Evolutionary conservation across 1,140 invertebrate species (phyloP), one percentile per base, ranked within the genome.

Genomic region (Sipha flava): DNA sequence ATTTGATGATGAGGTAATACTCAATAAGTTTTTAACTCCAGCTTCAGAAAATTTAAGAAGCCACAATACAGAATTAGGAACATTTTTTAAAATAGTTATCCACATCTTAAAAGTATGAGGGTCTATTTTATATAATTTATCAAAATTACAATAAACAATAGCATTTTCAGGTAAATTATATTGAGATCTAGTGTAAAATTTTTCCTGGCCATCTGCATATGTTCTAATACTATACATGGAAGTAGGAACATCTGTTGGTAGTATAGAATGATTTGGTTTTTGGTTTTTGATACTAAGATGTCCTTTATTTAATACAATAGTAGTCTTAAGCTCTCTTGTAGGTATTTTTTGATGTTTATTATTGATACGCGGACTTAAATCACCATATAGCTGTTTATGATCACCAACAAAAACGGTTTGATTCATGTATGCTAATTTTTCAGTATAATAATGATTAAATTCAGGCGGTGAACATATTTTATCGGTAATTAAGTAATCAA

Each of bases 401-500:
- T 99, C 98, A 1, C 98, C 98, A 84, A 99, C 92, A 85, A 99
- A 99, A 86, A 98, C 99, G 16, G 98, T 99, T 84, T 96, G 90
- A 2, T 96, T 95, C 96, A 99, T 99, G 84, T 94, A 98, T 0
- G 96, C 97, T 75, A 99, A 88, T 86, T 99, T 99, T 86, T 99
- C 98, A 83, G 94, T 97, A 86, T 99, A 99, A 84, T 98, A 95
- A 81, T 86, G 86, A n/a, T 91, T 91, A 31, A 96, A 86, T 82
- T 94, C 91, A n/a, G 95, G 68, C 0, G 98, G 98, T 45, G 96
- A 98, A 0, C 97, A 98, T 5, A 97, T 91, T 81, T 89, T 88
- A 86, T 99, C 98, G 3, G 97, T 99, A 62, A 99, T 93, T 70
- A 99, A 91, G 87, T 99, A 99, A 86, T 99, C 98, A 95, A 99